Evolutionary conservation across 2,888 invertebrate genomes (phyloP).

Genomic region (Lampropteryx suffumata): DNA sequence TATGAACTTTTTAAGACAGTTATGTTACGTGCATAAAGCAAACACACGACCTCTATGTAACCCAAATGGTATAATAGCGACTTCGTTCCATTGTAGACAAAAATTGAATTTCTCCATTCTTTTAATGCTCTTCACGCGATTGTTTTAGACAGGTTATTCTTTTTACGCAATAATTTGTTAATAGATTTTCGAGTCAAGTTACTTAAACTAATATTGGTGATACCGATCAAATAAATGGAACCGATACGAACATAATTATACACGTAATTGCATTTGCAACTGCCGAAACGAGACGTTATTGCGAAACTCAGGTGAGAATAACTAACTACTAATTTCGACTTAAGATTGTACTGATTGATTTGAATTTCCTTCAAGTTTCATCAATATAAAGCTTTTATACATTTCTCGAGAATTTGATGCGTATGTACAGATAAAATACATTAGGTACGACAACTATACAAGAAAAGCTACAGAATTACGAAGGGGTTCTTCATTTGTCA

Average conservation of each 20-base stretch:
- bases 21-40: too few relatives aligned
- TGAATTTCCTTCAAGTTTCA: too few relatives aligned
- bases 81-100: too few relatives aligned
- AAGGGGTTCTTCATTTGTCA: too few relatives aligned
- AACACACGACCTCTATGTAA: too few relatives aligned
- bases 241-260: slow-evolving; percentile 54
- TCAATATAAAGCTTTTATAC: too few relatives aligned
- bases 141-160: not conserved
- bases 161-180: not conserved
- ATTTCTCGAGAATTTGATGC: too few relatives aligned
- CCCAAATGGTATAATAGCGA: too few relatives aligned
- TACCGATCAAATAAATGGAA: slow-evolving; percentile 54
- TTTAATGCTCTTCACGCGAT: not conserved
- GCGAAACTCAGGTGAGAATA: not conserved
- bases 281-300: slow-evolving; percentile 43
- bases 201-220: slow-evolving; percentile 34
- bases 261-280: slow-evolving; percentile 51
- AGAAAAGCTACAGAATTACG: too few relatives aligned
- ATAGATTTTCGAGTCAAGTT: slow-evolving; percentile 21
- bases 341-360: not conserved
- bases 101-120: not conserved
- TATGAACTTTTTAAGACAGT: too few relatives aligned
- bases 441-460: too few relatives aligned
- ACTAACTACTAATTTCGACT: not conserved
- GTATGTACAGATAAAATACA: too few relatives aligned